Percentiles rank a stretch among this genome's conserved stretches.
phyloP scores from a whole-genome alignment of 2,797 vertebrate genomes.

The Ptychobarbus kaznakovi region DNA sequence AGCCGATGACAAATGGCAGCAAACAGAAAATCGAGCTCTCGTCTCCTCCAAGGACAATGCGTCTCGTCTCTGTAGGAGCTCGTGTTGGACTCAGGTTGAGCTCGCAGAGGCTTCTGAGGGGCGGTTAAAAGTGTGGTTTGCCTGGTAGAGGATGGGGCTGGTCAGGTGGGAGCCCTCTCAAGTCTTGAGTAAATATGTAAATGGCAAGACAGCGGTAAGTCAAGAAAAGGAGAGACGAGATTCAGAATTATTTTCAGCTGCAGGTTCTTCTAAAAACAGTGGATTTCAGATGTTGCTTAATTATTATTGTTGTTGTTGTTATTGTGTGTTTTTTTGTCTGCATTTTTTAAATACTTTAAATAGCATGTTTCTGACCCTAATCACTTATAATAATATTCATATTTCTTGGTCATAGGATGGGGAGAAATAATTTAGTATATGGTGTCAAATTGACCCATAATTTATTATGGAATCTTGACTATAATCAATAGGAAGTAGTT shows the following conservation, averaged over 20 bases:
- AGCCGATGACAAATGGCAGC: conserved; percentile 94
- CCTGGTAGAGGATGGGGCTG: conserved; percentile 71
- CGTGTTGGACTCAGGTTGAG: conserved; percentile 29
- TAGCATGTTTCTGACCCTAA: background rate
- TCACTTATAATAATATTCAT: background rate
- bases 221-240: conserved; percentile 35
- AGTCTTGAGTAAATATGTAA: conserved; percentile 62
- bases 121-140: conserved; percentile 45
- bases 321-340: background rate
- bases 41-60: conserved; percentile 85
- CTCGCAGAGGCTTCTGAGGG: conserved; percentile 22
- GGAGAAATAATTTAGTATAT: background rate
- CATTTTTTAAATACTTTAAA: background rate
- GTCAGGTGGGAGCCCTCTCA: conserved; percentile 68
- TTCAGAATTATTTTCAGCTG: conserved; percentile 1
- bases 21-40: conserved; percentile 89
- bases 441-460: no score
- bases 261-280: background rate
- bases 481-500: no score
- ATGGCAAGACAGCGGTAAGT: conserved; percentile 47
- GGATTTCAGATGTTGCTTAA: background rate
- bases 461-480: no score
- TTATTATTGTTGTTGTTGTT: background rate
- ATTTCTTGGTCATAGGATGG: background rate
- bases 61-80: conserved; percentile 72